Percentiles rank a stretch among this genome's conserved stretches.
phyloP scores from a whole-genome alignment of 2,113 vertebrate genomes.

The Pangasianodon hypophthalmus region DNA sequence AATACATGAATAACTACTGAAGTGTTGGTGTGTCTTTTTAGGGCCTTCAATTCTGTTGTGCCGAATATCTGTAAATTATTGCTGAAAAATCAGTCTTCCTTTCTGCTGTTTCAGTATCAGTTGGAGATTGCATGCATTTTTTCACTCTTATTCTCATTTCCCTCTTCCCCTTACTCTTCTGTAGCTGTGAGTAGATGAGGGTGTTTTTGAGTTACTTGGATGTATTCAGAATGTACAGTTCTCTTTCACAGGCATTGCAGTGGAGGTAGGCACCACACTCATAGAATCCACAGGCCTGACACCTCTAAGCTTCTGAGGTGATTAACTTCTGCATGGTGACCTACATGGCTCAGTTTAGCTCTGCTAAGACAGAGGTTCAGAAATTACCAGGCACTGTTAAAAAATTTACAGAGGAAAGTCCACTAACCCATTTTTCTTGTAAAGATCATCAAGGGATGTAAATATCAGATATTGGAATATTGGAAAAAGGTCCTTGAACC shows the following conservation, averaged over 20 bases:
- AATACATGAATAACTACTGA: not conserved
- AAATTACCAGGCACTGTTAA: constrained; percentile 1
- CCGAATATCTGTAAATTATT: not conserved
- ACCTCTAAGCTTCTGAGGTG: not conserved
- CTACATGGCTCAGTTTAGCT: not conserved
- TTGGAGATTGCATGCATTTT: constrained; percentile 12
- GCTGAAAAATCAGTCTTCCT: constrained; percentile 22
- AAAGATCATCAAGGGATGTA: not conserved
- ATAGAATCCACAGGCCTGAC: constrained; percentile 6
- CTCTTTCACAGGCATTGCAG: constrained; percentile 2
- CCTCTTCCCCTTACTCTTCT: constrained; percentile 8
- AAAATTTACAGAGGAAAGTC: not conserved
- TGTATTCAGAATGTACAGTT: constrained; percentile 2
- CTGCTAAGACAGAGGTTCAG: not conserved
- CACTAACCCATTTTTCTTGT: not conserved
- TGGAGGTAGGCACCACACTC: not conserved
- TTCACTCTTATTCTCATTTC: constrained; percentile 10
- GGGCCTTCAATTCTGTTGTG: not conserved
- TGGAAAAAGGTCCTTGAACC: not conserved
- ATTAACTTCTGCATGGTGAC: constrained; percentile 32
- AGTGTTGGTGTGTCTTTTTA: not conserved
- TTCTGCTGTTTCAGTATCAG: constrained; percentile 6
- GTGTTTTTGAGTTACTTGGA: constrained; percentile 27
- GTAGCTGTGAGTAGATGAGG: not conserved
- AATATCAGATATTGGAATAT: constrained; percentile 4